Percentiles rank a stretch among this genome's conserved stretches.
Conservation (phyloP, 2,888 invertebrate genomes). For the Steinernema scapterisci region DNA sequence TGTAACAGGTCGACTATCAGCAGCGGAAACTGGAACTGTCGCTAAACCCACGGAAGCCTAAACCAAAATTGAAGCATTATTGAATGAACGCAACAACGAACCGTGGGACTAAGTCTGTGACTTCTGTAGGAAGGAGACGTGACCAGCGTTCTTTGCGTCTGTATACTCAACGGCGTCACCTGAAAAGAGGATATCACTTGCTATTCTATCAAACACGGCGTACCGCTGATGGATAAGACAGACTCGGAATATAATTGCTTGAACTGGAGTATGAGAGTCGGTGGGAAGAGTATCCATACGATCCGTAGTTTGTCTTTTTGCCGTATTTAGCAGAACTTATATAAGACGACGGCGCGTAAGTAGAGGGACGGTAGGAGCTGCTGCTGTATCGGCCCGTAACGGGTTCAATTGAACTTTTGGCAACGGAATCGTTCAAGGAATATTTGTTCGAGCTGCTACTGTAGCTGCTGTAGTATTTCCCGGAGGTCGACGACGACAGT, state of each 20-base stretch:
- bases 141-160: no score
- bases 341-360: not conserved
- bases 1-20: not conserved
- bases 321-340: not conserved
- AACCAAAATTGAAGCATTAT: not conserved
- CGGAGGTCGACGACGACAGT: slow-evolving; percentile 2
- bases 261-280: not conserved
- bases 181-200: no score
- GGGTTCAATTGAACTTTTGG: not conserved
- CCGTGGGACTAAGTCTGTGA: not conserved
- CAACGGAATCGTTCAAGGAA: not conserved
- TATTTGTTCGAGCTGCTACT: not conserved
- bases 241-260: not conserved
- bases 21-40: not conserved
- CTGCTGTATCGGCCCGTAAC: not conserved
- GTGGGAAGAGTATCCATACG: not conserved
- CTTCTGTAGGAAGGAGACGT: not conserved
- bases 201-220: no score
- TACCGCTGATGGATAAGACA: not conserved
- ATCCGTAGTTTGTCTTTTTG: not conserved
- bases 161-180: no score
- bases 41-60: not conserved
- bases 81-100: not conserved
- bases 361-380: not conserved
- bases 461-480: not conserved